Percentiles rank a stretch among this genome's conserved stretches.
phyloP scores from a whole-genome alignment of 2,888 invertebrate species.

The Tenthredo distinguenda region DNA sequence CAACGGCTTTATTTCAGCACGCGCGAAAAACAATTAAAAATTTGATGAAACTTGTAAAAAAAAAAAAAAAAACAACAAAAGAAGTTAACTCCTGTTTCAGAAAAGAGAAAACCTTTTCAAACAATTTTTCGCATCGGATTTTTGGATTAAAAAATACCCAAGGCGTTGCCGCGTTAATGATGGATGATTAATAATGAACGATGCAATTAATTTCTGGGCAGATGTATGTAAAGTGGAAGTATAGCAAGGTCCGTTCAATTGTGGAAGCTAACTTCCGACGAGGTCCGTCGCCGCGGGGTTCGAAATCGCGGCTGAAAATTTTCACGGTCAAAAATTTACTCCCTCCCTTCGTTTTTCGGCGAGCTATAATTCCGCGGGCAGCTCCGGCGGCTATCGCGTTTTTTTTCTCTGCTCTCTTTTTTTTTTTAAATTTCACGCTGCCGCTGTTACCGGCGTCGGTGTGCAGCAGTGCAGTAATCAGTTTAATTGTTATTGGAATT shows the following conservation, averaged over 20 bases:
- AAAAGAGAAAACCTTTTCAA: background rate
- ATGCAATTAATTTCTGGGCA: slow-evolving; percentile 7
- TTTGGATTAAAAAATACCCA: background rate
- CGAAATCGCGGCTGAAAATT: background rate
- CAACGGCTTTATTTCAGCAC: too few relatives aligned
- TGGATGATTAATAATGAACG: background rate
- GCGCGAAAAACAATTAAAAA: too few relatives aligned
- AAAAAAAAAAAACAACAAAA: background rate
- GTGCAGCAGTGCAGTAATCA: slow-evolving; percentile 63
- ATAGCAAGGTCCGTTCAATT: background rate
- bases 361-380: background rate
- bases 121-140: background rate
- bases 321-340: background rate
- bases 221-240: too few relatives aligned
- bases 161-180: background rate
- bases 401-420: background rate
- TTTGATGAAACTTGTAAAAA: background rate
- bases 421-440: background rate
- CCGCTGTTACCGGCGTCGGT: background rate
- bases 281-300: background rate
- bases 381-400: background rate
- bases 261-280: background rate
- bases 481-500: slow-evolving; percentile 71
- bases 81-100: too few relatives aligned
- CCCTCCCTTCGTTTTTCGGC: background rate